Conservation (phyloP, 2,888 invertebrate genomes). For the Antheraea assamensis region DNA sequence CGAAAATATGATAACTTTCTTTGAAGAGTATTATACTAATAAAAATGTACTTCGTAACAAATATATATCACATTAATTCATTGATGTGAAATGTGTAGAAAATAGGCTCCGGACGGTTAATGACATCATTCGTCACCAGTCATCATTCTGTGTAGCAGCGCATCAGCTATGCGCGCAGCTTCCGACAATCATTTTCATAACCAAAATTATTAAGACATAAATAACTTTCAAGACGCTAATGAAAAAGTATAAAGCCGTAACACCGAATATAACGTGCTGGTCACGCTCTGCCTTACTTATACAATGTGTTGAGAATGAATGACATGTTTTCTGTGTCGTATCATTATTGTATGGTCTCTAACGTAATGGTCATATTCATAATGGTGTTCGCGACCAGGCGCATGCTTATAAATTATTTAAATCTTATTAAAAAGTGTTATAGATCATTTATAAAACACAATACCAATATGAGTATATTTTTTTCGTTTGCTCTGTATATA, state of each 20-base stretch:
- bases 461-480: no score
- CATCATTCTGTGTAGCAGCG: slow-evolving; percentile 26
- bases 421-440: slow-evolving; percentile 17
- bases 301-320: slow-evolving; percentile 53
- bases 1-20: background rate
- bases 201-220: slow-evolving; percentile 74
- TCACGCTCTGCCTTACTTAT: slow-evolving; percentile 62
- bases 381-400: slow-evolving; percentile 34
- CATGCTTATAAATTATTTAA: slow-evolving; percentile 62
- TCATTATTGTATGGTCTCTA: slow-evolving; percentile 44
- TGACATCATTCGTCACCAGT: slow-evolving; percentile 52
- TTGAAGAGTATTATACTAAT: background rate
- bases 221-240: slow-evolving; percentile 60
- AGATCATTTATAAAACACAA: background rate
- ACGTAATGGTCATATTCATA: slow-evolving; percentile 36
- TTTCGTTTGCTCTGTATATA: no score
- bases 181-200: slow-evolving; percentile 65
- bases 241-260: slow-evolving; percentile 65
- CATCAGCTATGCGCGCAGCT: slow-evolving; percentile 56
- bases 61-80: slow-evolving; percentile 10
- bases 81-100: slow-evolving; percentile 20
- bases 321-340: slow-evolving; percentile 50
- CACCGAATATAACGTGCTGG: slow-evolving; percentile 63
- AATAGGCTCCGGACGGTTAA: slow-evolving; percentile 37
- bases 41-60: background rate